Evolutionary conservation across 2,113 vertebrate genomes (phyloP), one percentile per base, ranked within the genome.

Genomic region (Suncus etruscus): DNA sequence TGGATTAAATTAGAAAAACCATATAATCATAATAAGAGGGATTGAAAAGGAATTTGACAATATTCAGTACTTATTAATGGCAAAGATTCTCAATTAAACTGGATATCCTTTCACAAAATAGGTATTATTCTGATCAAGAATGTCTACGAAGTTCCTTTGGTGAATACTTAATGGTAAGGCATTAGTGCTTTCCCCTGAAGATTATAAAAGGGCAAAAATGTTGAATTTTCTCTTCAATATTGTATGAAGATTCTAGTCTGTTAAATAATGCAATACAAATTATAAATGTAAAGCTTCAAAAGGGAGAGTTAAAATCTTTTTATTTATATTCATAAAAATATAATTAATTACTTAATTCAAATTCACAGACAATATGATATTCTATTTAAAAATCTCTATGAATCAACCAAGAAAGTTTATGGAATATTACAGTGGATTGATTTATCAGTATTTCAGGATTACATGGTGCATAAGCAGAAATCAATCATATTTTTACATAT

Each of bases 231-330:
- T 75, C 22, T 81, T 75, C 48, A 78, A 3, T 83, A 68, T 39
- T 82, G 18, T 75, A 29, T 79, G 50, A 69, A 78, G 29, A 24
- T 32, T 85, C 27, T 65, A 81, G 25, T 51, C 29, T 89, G 11
- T 80, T 74, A 24, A 72, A 25, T 86, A 91, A 95, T 15, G 32
- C 51, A 92, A 81, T 48, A 86, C 24, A 82, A 92, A 82, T 10
- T 11, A 69, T 73, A 77, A 82, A 22, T 18, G 18, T 31, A 47
- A 61, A 89, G 48, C 68, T 31, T 89, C 48, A 91, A 91, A 94
- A 89, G n/a, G 22, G 85, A 91, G 45, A 89, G 77, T 63, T 73
- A 68, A 47, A 77, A 83, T 61, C 31, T 48, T 11, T 54, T 25
- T 32, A 78, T 39, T 20, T 85, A 65, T 20, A 32, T 69, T 76